phyloP scores from a whole-genome alignment of 2,888 invertebrate species.

The Melikaiella ostensackeni region DNA sequence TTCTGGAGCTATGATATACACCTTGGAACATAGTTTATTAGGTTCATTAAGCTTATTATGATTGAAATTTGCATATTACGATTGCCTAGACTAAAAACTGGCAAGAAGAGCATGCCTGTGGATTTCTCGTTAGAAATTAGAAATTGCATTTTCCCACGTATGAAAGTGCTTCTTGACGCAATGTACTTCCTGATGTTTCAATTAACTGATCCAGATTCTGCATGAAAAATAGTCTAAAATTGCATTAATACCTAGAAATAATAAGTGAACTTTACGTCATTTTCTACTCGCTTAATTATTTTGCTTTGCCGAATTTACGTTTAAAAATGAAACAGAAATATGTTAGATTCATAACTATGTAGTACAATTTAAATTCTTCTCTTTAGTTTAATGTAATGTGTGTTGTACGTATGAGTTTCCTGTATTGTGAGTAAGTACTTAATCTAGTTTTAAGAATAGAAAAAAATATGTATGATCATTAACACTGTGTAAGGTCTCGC shows the following conservation, averaged over 20 bases:
- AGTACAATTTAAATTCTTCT: neutral
- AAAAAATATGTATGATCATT: neutral
- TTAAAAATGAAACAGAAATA: neutral
- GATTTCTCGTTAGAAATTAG: conserved; percentile 4
- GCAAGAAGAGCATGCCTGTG: neutral
- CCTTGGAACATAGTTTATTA: conserved; percentile 1
- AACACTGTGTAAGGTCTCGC: neutral
- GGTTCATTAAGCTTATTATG: conserved; percentile 6
- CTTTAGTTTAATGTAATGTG: neutral
- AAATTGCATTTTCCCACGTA: conserved; percentile 15
- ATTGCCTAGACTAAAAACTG: neutral
- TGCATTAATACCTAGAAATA: neutral
- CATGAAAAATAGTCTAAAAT: neutral
- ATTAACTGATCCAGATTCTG: conserved; percentile 1
- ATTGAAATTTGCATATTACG: neutral
- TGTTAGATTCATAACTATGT: neutral
- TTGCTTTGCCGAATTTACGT: neutral
- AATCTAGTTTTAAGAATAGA: neutral
- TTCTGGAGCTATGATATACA: neutral
- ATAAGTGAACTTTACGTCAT: neutral
- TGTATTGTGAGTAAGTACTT: neutral
- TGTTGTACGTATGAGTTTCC: neutral
- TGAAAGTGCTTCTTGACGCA: conserved; percentile 10
- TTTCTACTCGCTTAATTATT: neutral
- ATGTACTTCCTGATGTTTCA: neutral